These are phyloP conservation scores for Labrus mixtus DNA, from an alignment of 2,113 vertebrate species.

Conservation along the genomic window DNA sequence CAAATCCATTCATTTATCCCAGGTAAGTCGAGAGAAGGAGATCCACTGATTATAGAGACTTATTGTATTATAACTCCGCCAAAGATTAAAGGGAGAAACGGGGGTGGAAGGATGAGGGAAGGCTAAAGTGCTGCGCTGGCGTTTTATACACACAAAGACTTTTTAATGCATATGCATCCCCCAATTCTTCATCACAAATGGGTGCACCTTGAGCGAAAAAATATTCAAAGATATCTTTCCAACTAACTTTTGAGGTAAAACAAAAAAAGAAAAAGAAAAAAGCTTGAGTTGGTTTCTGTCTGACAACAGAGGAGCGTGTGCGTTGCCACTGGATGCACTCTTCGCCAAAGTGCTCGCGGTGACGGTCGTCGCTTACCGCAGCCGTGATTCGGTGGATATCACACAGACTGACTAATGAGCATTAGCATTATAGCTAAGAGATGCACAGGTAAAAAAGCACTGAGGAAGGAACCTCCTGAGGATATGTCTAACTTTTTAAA, in stretches of 20 bases:
- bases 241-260: constrained; percentile 77
- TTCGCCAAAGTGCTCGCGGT: constrained; percentile 70
- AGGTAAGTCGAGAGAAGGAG: constrained; percentile 54
- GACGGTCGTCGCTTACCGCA: constrained; percentile 69
- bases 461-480: constrained; percentile 84
- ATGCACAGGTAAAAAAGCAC: constrained; percentile 76
- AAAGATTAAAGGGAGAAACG: constrained; percentile 74
- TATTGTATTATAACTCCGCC: constrained; percentile 72
- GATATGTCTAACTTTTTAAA: constrained; percentile 83
- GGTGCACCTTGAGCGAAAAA: constrained; percentile 78
- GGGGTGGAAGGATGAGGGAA: constrained; percentile 66
- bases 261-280: constrained; percentile 47
- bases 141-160: constrained; percentile 76
- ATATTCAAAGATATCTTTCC: constrained; percentile 72
- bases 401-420: constrained; percentile 86
- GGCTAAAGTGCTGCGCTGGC: constrained; percentile 76
- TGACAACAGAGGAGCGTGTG: constrained; percentile 57
- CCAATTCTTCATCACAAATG: constrained; percentile 75
- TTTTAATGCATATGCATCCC: constrained; percentile 78
- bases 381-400: constrained; percentile 72
- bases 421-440: constrained; percentile 81
- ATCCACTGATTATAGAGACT: constrained; percentile 70
- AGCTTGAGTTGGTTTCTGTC: constrained; percentile 41
- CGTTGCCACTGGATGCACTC: constrained; percentile 60
- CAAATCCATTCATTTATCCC: constrained; percentile 52